These are phyloP conservation scores for Cheirogaleus medius DNA, from an alignment of 2,113 vertebrate species.

Conservation along the genomic window DNA sequence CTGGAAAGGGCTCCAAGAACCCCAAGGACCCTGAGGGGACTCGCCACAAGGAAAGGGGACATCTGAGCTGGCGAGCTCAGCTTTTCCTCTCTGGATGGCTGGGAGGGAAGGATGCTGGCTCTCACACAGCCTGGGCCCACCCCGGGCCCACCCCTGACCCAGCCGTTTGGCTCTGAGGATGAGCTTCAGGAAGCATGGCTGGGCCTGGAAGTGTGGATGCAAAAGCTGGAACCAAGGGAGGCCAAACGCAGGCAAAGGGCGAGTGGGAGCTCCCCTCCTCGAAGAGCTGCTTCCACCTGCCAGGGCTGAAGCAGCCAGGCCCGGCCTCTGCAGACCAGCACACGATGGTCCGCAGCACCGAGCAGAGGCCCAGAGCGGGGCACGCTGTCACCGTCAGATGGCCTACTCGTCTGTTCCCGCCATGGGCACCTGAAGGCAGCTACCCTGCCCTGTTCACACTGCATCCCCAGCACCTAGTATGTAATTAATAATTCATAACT, in stretches of 20 bases:
- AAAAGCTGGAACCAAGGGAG: too few species aligned
- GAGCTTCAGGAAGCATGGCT: neutral
- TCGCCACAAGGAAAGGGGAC: neutral
- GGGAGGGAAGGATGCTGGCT: neutral
- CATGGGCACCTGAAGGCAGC: fast-evolving
- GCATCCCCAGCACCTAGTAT: neutral
- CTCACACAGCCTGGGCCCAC: neutral
- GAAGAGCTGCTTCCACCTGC: neutral
- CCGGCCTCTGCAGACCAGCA: neutral
- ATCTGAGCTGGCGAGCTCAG: neutral
- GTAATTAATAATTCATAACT: neutral
- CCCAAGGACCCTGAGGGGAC: too few species aligned
- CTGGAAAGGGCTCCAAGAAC: neutral
- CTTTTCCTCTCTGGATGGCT: neutral
- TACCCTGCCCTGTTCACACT: neutral
- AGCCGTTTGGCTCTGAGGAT: neutral
- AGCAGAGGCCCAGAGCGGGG: fast-evolving
- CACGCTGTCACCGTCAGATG: neutral
- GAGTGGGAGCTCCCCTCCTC: fast-evolving
- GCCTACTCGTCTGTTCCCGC: neutral
- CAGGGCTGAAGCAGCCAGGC: neutral
- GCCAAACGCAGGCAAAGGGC: neutral
- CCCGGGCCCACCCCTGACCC: neutral
- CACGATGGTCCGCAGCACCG: fast-evolving
- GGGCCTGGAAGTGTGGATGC: neutral